Evolutionary conservation across 2,888 invertebrate genomes (phyloP), one percentile per base, ranked within the genome.

Genomic region (Caenorhabditis sp.): DNA sequence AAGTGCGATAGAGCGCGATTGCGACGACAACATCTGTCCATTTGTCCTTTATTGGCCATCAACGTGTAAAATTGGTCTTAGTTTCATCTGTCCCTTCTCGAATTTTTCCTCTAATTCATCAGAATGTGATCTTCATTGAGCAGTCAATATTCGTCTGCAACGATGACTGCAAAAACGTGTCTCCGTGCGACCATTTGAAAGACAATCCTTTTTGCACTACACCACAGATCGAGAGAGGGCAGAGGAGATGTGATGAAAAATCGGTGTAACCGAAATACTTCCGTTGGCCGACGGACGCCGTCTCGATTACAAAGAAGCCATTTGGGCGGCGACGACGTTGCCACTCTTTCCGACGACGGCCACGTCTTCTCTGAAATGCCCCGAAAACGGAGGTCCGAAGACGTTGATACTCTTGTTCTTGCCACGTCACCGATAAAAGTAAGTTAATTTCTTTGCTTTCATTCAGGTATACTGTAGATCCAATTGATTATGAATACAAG

Each of bases 281-380:
- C 72, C 63, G 56, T 26, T 26, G 58, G 15, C 35, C 32, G 32
- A 45, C 20, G 17, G 45, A 58, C 55, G 32, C 48, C 50, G 52
- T 63, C 63, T 61, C 71, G 71, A 70, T 70, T 70, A 70, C 70
- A 70, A 70, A 70, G 59, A 70, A 37, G 53, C 70, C 70, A 70
- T 70, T 70, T 70, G 52, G 70, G 37, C 59, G 46, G 30, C 70
- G 75, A 43, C 68, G 52, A 46, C 63, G 58, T 48, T 32, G 50
- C 55, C 63, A 56, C 62, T 45, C 61, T 58, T 59, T 26, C 39
- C 52, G 41, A 41, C 30, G 24, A n/a, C n/a, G n/a, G n/a, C n/a
- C n/a, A n/a, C n/a, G n/a, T n/a, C n/a, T n/a, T n/a, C n/a, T n/a
- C 35, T 2, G 61, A 50, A 62, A 79, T 79, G 79, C 79, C 77